Evolutionary conservation across 2,888 invertebrate genomes (phyloP).

Genomic region (Griposia aprilina): DNA sequence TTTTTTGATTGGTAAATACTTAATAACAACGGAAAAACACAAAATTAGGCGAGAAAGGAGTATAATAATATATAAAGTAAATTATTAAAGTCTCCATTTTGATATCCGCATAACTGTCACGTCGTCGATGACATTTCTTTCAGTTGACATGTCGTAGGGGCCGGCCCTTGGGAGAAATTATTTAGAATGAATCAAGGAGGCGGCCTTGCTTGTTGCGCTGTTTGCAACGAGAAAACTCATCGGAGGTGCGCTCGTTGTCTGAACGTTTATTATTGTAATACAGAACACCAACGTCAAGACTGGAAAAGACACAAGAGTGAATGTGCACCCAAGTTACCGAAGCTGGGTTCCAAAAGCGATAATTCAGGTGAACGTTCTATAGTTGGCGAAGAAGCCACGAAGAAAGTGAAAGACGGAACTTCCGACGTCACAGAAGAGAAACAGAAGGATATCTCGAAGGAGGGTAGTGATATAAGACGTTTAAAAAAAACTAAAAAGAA

Average conservation of each 20-base stretch:
- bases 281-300: slow-evolving; percentile 94
- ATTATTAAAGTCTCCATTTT: slow-evolving; percentile 1
- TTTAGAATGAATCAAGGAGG: slow-evolving; percentile 89
- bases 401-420: slow-evolving; percentile 73
- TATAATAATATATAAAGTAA: neutral
- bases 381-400: slow-evolving; percentile 73
- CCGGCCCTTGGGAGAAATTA: slow-evolving; percentile 79
- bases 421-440: slow-evolving; percentile 61
- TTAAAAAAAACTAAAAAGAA: slow-evolving; percentile 79
- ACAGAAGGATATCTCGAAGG: slow-evolving; percentile 66
- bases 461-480: slow-evolving; percentile 75
- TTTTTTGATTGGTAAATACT: neutral
- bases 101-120: slow-evolving; percentile 62
- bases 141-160: slow-evolving; percentile 76
- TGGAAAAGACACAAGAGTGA: slow-evolving; percentile 94
- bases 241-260: slow-evolving; percentile 94
- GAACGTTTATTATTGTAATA: slow-evolving; percentile 94
- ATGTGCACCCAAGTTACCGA: slow-evolving; percentile 88
- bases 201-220: slow-evolving; percentile 89
- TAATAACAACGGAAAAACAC: neutral
- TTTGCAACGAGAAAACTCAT: slow-evolving; percentile 92
- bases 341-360: slow-evolving; percentile 77
- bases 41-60: neutral
- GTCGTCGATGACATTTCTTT: slow-evolving; percentile 74
- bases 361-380: slow-evolving; percentile 75